Evolutionary conservation across 2,797 vertebrate species (phyloP).

Genomic region (Scleropages formosus): DNA sequence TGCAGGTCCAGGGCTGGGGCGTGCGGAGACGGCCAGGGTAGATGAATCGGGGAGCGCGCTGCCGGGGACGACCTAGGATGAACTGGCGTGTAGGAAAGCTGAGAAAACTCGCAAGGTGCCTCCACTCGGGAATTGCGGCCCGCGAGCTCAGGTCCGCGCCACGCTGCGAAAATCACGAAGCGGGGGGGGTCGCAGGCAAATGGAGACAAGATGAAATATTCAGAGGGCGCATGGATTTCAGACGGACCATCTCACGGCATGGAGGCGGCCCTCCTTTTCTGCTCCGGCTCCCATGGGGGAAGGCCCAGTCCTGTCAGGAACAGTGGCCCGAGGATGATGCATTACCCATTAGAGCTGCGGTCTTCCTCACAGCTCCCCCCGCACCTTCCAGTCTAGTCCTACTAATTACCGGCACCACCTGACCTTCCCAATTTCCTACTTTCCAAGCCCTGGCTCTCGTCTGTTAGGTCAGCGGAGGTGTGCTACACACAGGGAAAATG

Average conservation of each 20-base stretch:
- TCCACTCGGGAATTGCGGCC: conserved; percentile 12
- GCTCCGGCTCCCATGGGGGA: conserved; percentile 24
- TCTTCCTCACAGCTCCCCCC: conserved; percentile 30
- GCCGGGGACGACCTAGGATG: neutral
- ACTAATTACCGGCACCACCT: conserved; percentile 50
- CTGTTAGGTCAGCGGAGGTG: conserved; percentile 57
- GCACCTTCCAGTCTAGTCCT: conserved; percentile 42
- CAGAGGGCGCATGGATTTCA: conserved; percentile 32
- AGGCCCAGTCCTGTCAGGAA: conserved; percentile 40
- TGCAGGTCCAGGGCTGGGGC: neutral
- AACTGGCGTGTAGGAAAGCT: neutral
- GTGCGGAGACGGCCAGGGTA: neutral
- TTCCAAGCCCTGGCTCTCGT: conserved; percentile 60
- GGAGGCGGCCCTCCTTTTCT: neutral
- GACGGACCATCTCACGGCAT: conserved; percentile 12
- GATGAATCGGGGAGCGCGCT: neutral
- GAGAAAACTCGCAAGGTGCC: conserved; percentile 4
- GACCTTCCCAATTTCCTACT: conserved; percentile 64
- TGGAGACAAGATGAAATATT: conserved; percentile 36
- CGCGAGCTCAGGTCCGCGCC: neutral
- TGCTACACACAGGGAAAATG: conserved; percentile 63
- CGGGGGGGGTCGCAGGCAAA: neutral
- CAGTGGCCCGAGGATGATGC: conserved; percentile 40
- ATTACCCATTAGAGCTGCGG: conserved; percentile 40
- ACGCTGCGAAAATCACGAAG: conserved; percentile 20